Conservation (phyloP, 1,140 invertebrate genomes). For the Diorhabda carinulata region DNA sequence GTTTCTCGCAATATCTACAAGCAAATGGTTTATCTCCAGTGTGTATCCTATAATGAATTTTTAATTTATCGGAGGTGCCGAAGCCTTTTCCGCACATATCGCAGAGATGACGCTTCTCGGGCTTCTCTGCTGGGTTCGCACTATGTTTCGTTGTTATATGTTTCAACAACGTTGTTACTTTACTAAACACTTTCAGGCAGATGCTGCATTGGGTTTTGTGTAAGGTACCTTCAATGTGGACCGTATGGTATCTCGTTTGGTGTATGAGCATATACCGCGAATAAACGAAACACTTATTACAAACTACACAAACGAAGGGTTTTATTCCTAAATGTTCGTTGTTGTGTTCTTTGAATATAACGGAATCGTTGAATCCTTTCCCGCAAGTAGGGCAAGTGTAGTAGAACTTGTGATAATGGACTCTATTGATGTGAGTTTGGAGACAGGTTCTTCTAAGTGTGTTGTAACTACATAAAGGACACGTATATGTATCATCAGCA, state of each 20-base stretch:
- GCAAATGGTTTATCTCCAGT: conserved; percentile 51
- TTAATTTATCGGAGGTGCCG: conserved; percentile 56
- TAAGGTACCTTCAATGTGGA: conserved; percentile 35
- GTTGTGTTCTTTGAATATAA: conserved; percentile 52
- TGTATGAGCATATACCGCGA: conserved; percentile 47
- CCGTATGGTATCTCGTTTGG: conserved; percentile 50
- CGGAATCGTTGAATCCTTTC: conserved; percentile 48
- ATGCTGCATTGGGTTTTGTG: conserved; percentile 39
- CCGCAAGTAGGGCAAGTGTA: conserved; percentile 52
- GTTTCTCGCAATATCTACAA: conserved; percentile 54
- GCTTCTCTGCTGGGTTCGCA: conserved; percentile 32
- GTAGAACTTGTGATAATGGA: conserved; percentile 45
- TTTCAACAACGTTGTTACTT: conserved; percentile 49
- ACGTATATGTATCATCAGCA: conserved; percentile 26
- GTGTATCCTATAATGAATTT: conserved; percentile 60
- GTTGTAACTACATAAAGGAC: conserved; percentile 37
- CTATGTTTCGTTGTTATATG: conserved; percentile 54
- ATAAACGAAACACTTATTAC: conserved; percentile 52
- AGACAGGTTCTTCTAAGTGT: conserved; percentile 32
- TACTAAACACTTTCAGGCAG: conserved; percentile 50
- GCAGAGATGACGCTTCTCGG: conserved; percentile 37
- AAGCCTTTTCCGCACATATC: conserved; percentile 51
- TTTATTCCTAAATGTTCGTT: conserved; percentile 66
- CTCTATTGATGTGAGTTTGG: conserved; percentile 36
- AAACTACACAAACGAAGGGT: conserved; percentile 61